Conservation (phyloP, 2,888 invertebrate species). For the Clepsis dumicolana region DNA sequence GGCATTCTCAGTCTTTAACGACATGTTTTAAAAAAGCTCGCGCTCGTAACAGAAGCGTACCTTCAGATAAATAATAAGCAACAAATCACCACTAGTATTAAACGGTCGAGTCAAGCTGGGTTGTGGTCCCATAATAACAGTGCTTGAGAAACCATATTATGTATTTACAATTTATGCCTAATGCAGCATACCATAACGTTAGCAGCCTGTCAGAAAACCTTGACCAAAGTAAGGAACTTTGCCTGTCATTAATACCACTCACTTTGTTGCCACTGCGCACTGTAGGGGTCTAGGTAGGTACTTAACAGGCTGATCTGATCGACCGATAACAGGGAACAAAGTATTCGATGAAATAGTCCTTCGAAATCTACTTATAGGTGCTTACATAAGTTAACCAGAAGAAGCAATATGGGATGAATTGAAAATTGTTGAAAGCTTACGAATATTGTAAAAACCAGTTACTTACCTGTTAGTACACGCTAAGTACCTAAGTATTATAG, state of each 20-base stretch:
- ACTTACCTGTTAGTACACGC: no score
- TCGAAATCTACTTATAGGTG: no score
- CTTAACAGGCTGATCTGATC: not conserved
- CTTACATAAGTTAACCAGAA: no score
- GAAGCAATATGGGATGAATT: no score
- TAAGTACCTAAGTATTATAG: no score
- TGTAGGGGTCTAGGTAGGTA: no score
- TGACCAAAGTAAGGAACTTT: constrained; percentile 50
- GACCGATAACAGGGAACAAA: not conserved
- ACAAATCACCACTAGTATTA: not conserved
- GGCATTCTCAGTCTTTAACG: no score
- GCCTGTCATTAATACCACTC: constrained; percentile 44
- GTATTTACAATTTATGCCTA: constrained; percentile 35
- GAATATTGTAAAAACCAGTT: no score
- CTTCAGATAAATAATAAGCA: constrained; percentile 9
- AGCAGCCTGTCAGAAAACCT: constrained; percentile 41
- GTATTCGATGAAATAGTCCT: not conserved
- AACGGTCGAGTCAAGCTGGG: not conserved
- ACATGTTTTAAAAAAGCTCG: not conserved
- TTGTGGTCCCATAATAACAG: constrained; percentile 42
- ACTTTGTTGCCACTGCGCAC: constrained; percentile 18
- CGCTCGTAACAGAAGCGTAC: not conserved
- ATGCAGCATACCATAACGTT: constrained; percentile 27
- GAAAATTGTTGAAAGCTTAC: no score
- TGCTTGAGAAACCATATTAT: constrained; percentile 46